Conservation (phyloP, 2,797 vertebrate species). For the Miichthys miiuy region DNA sequence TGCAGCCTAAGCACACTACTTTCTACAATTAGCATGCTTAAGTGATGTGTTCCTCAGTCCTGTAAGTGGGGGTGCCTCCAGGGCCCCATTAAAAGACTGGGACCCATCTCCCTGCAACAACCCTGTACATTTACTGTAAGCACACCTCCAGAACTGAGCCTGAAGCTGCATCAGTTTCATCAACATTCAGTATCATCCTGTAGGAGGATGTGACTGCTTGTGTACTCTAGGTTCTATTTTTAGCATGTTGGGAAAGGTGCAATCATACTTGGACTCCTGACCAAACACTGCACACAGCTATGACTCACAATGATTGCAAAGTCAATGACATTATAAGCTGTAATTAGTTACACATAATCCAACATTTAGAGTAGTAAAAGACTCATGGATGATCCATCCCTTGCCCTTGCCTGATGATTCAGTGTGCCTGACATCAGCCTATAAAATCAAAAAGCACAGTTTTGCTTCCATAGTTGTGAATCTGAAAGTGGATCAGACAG, state of each 20-base stretch:
- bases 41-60: background rate
- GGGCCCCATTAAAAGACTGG: too few species aligned
- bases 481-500: too few species aligned
- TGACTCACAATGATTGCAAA: conserved; percentile 23
- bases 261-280: background rate
- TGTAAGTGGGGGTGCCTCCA: too few species aligned
- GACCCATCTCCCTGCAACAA: too few species aligned
- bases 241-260: background rate
- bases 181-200: background rate
- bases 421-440: background rate
- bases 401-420: too few species aligned
- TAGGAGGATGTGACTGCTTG: background rate
- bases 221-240: background rate
- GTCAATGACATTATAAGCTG: background rate
- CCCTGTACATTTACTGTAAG: too few species aligned
- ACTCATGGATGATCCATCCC: background rate
- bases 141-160: too few species aligned
- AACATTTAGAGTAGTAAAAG: background rate
- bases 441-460: background rate
- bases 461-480: background rate
- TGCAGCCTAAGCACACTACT: background rate
- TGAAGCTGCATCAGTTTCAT: too few species aligned
- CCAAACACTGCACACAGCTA: conserved; percentile 1
- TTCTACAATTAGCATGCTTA: conserved; percentile 19
- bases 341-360: background rate